Evolutionary conservation across 2,797 vertebrate genomes (phyloP), one percentile per base, ranked within the genome.

Genomic region (Galagoides demidoff): DNA sequence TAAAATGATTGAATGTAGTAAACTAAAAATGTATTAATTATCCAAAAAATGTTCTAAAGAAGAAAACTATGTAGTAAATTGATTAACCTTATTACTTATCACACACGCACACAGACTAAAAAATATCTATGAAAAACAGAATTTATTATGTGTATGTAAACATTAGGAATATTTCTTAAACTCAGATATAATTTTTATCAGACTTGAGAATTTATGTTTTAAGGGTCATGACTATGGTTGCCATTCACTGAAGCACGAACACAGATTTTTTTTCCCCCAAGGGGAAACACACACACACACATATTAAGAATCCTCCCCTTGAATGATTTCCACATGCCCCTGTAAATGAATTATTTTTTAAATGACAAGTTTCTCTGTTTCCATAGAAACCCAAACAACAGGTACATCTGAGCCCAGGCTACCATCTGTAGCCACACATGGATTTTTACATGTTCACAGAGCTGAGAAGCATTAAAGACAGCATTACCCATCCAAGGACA

Each of bases 371-470:
- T 70, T 73, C 27, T 94, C 43, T 82, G 76, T 94, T 96, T 97
- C 89, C 31, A 85, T 39, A 93, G 88, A 92, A 94, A 96, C 57
- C 22, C 31, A 79, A 94, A 57, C 27, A 71, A 92, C 20, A 95
- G 64, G 59, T 95, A 88, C 45, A 55, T 49, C 45, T 78, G 89
- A 85, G 61, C 12, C 1, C 43, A 94, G 63, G 29, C 49, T 95
- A 59, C 55, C 29, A 86, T 78, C 49, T 86, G 20, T 77, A 83
- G 39, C 84, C 43, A 91, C 37, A 90, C 14, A 16, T 45, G 68
- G 39, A 79, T 84, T 45, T 71, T 85, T 39, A 84, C 49, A 85
- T 76, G 16, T 57, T 84, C 25, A 25, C 8, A 85, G 71, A 63
- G 29, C 63, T 66, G 31, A 25, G 70, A 94, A 94, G 11, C 78